Evolutionary conservation across 2,797 vertebrate genomes (phyloP), one percentile per base, ranked within the genome.

Genomic region (Enteromius argenteus): DNA sequence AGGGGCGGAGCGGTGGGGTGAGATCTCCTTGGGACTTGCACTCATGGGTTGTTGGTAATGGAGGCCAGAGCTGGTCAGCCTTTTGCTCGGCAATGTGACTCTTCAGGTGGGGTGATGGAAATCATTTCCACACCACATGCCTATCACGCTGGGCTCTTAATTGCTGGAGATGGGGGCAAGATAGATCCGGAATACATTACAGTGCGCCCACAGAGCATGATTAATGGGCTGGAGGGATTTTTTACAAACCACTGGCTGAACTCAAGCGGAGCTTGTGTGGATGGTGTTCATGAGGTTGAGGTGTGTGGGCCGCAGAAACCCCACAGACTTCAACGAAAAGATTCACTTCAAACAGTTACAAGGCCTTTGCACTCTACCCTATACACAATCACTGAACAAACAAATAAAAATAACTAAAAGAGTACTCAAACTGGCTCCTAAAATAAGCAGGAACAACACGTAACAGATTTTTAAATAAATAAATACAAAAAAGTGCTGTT

Each of bases 81-180:
- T 7, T 39, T 56, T 21, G 46, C 56, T 35, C 17, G 19, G 37
- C 30, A 27, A 76, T 42, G 73, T 72, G 42, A 66, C 35, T 77
- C 64, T 80, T 79, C 51, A 87, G 84, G 84, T 85, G 79, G 88
- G 86, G 89, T 89, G 89, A 89, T 87, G 93, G 93, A 95, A 94
- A 94, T 95, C 88, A 91, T 87, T 88, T 94, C 93, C 93, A 95
- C 93, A 94, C 93, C 91, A 85, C 85, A 62, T 85, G 93, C 93
- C 92, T 93, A 91, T 93, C 93, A 92, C 85, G 69, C 92, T 88
- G 90, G 86, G 94, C 87, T 91, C 90, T 90, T 95, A 94, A 96
- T 95, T 95, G 93, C 90, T 85, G 86, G 87, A 92, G 91, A 94
- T 90, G 83, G 87, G 91, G 89, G 89, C 86, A 86, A 79, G 87